A percentile compares a stretch with the other conserved stretches of the same genome.
Evolutionary conservation across 2,888 invertebrate species (phyloP).

Genomic region (Plemyria rubiginata): DNA sequence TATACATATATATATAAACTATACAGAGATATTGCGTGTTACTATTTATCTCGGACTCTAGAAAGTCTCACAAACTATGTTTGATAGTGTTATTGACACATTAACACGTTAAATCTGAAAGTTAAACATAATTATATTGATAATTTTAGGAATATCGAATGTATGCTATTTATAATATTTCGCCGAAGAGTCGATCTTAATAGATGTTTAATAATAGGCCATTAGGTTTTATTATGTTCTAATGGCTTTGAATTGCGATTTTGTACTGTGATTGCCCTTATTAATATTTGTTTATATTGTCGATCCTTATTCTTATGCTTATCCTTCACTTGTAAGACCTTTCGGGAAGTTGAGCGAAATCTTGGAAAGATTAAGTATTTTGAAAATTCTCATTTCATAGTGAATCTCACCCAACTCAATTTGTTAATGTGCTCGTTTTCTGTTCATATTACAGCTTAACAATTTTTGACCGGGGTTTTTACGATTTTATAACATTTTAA

Average conservation of each 20-base stretch:
- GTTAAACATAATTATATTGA: background rate
- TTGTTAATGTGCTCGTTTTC: background rate
- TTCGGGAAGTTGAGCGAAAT: background rate
- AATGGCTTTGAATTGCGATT: conserved; percentile 4
- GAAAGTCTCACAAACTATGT: too few relatives aligned
- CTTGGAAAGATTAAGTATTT: background rate
- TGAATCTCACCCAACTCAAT: conserved; percentile 6
- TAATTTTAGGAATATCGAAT: background rate
- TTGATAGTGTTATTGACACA: too few relatives aligned
- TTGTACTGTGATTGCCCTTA: background rate
- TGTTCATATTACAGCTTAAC: conserved; percentile 15
- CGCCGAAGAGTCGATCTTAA: conserved; percentile 6
- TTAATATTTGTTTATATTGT: background rate
- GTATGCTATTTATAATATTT: conserved; percentile 3
- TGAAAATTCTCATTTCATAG: background rate
- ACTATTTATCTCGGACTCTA: too few relatives aligned
- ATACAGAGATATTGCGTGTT: too few relatives aligned
- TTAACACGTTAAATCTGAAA: background rate
- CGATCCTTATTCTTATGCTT: conserved; percentile 4
- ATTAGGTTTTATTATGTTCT: conserved; percentile 3
- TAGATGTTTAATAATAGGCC: conserved; percentile 8
- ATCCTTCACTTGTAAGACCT: background rate
- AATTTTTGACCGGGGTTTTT: conserved; percentile 33
- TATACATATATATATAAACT: too few relatives aligned
- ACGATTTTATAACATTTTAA: conserved; percentile 25